A percentile compares a stretch with the other conserved stretches of the same genome.
phyloP scores from a whole-genome alignment of 2,113 vertebrate genomes.

The Sebastes fasciatus region DNA sequence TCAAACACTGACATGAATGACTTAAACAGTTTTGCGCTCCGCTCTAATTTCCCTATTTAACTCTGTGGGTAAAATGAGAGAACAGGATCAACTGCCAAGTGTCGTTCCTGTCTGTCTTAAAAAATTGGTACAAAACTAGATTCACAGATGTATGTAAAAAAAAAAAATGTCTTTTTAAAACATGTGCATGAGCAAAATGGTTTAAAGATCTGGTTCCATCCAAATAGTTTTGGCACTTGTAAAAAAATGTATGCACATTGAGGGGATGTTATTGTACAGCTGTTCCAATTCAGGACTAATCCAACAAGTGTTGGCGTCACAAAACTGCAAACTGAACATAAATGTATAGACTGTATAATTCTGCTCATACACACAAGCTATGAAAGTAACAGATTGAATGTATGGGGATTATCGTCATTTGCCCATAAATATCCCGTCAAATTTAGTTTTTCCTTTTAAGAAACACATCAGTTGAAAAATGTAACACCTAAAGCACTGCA shows the following conservation, averaged over 20 bases:
- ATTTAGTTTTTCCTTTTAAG: neutral
- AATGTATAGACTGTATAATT: neutral
- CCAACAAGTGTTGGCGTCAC: slow-evolving; percentile 4
- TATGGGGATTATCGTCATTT: slow-evolving; percentile 1
- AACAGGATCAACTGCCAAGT: slow-evolving; percentile 21
- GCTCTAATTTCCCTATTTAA: slow-evolving; percentile 49
- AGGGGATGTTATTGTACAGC: slow-evolving; percentile 23
- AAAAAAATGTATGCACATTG: slow-evolving; percentile 10
- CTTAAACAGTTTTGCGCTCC: slow-evolving; percentile 22
- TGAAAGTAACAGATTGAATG: neutral
- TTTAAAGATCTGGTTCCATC: slow-evolving; percentile 25
- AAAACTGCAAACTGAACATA: neutral
- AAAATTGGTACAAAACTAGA: slow-evolving; percentile 24
- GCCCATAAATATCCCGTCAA: neutral
- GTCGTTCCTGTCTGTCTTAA: slow-evolving; percentile 27
- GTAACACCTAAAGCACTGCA: neutral
- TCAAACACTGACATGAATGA: slow-evolving; percentile 41
- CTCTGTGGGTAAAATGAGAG: slow-evolving; percentile 45
- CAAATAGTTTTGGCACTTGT: slow-evolving; percentile 34
- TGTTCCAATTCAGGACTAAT: slow-evolving; percentile 33
- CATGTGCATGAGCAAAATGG: slow-evolving; percentile 15
- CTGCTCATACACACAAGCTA: neutral
- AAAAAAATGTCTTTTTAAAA: neutral
- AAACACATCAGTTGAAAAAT: neutral
- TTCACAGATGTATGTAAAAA: slow-evolving; percentile 1